A percentile compares a stretch with the other conserved stretches of the same genome.
Evolutionary conservation across 2,797 vertebrate species (phyloP).

Genomic region (Florisuga fusca): DNA sequence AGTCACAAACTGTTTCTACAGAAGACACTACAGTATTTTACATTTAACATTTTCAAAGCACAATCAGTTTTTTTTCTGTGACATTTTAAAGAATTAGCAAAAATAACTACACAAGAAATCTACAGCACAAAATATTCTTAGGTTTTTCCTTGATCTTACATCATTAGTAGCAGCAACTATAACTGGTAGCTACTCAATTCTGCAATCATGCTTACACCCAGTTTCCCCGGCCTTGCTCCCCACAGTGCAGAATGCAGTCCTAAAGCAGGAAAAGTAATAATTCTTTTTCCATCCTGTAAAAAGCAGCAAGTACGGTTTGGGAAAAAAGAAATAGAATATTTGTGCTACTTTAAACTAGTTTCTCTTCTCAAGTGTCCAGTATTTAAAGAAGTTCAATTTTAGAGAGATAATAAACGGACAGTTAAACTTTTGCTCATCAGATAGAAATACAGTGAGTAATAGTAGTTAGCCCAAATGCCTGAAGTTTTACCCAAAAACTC

Average conservation of each 20-base stretch:
- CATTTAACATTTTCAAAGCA: neutral
- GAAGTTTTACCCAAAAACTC: neutral
- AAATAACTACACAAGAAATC: neutral
- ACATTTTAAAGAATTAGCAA: neutral
- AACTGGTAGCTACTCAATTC: neutral
- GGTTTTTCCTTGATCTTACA: neutral
- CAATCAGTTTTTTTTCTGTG: neutral
- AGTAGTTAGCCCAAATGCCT: neutral
- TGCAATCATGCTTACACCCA: neutral
- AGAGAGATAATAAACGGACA: neutral
- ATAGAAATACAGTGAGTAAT: neutral
- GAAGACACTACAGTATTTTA: neutral
- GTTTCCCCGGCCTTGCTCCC: neutral
- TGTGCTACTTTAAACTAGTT: neutral
- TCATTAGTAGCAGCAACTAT: neutral
- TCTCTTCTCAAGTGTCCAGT: neutral
- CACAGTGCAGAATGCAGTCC: neutral
- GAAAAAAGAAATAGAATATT: neutral
- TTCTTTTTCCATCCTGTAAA: slow-evolving; percentile 13
- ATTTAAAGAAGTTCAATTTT: neutral
- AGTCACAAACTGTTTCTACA: neutral
- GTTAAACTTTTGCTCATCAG: neutral
- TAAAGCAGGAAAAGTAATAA: neutral
- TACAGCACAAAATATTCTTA: neutral
- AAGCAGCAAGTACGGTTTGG: neutral